Evolutionary conservation across 2,888 invertebrate species (phyloP).

Genomic region (Tetranychus truncatus): DNA sequence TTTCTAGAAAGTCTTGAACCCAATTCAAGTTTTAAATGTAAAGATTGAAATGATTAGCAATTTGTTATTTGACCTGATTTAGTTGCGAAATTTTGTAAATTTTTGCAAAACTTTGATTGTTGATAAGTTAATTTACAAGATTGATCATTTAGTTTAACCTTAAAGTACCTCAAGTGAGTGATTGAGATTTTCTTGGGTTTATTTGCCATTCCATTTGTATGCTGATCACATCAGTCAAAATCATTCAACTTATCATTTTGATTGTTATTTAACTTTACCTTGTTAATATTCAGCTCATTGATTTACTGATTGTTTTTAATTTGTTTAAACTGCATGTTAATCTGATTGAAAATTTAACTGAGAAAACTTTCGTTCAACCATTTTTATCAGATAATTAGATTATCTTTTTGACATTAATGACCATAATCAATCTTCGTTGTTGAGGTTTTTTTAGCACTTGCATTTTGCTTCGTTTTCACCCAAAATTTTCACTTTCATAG

Average conservation of each 20-base stretch:
- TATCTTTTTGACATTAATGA: neutral
- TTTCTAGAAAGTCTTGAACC: too few relatives aligned
- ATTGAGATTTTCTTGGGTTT: neutral
- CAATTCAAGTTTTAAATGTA: too few relatives aligned
- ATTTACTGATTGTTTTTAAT: neutral
- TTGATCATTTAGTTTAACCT: too few relatives aligned
- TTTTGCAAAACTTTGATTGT: too few relatives aligned
- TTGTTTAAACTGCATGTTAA: neutral
- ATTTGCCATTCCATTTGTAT: neutral
- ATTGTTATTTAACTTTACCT: too few relatives aligned
- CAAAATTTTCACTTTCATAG: neutral
- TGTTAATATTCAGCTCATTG: neutral
- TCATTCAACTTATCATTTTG: too few relatives aligned
- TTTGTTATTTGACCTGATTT: too few relatives aligned
- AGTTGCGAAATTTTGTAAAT: too few relatives aligned
- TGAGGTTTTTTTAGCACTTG: neutral
- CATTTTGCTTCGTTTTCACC: neutral
- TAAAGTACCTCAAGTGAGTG: neutral
- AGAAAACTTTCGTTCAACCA: neutral
- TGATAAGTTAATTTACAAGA: too few relatives aligned
- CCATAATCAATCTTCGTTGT: neutral
- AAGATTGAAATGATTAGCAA: too few relatives aligned
- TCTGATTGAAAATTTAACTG: neutral
- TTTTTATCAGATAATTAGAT: neutral
- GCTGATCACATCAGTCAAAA: neutral